Conservation (phyloP, 2,113 vertebrate species). For the Microtus ochrogaster region DNA sequence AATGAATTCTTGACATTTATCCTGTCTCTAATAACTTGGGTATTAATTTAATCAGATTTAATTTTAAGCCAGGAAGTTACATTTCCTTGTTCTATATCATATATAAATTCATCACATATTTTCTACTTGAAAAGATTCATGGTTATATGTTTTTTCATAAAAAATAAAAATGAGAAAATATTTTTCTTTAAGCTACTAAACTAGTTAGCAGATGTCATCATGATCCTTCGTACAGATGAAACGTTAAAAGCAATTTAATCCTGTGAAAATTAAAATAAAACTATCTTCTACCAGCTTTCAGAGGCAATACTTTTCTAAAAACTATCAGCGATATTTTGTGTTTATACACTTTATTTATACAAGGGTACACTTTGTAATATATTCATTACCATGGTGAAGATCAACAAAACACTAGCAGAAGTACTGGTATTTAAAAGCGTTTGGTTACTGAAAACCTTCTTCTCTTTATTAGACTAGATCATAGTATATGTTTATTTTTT, state of each 20-base stretch:
- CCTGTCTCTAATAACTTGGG: slow-evolving; percentile 79
- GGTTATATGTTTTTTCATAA: slow-evolving; percentile 71
- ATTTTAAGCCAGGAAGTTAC: slow-evolving; percentile 82
- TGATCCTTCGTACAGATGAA: slow-evolving; percentile 59
- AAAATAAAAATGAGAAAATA: slow-evolving; percentile 77
- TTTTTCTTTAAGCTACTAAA: slow-evolving; percentile 73
- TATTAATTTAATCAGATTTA: slow-evolving; percentile 83
- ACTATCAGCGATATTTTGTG: background rate
- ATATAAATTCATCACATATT: slow-evolving; percentile 73
- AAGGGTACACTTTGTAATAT: background rate
- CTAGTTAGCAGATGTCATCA: slow-evolving; percentile 66
- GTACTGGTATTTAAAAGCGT: background rate
- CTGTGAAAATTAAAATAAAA: slow-evolving; percentile 67
- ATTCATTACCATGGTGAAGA: background rate
- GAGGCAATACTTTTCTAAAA: background rate
- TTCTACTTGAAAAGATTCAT: slow-evolving; percentile 76
- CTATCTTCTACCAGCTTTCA: background rate
- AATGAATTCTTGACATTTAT: slow-evolving; percentile 82
- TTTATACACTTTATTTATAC: background rate
- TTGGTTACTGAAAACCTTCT: background rate
- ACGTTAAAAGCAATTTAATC: slow-evolving; percentile 62
- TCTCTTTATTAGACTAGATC: background rate
- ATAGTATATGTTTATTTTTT: background rate
- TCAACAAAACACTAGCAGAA: background rate
- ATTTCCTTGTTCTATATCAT: slow-evolving; percentile 76